Conservation (phyloP, 2,113 vertebrate genomes). For the Tachycineta bicolor region DNA sequence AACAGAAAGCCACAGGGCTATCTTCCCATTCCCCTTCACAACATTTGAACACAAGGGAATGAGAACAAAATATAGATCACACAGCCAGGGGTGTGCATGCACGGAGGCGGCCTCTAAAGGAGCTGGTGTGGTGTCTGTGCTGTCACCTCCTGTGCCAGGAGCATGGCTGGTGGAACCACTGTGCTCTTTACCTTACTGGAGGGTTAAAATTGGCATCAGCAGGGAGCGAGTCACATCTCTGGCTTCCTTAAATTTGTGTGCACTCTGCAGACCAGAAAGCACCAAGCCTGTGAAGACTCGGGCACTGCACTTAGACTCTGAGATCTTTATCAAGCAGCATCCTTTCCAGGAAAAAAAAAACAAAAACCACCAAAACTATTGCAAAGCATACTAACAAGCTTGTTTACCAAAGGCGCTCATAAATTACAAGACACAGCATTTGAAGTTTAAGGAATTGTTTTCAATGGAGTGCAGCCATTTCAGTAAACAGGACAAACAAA, state of each 20-base stretch:
- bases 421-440: neutral
- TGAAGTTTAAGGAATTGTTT: constrained; percentile 33
- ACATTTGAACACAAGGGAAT: neutral
- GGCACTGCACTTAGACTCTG: neutral
- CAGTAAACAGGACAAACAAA: constrained; percentile 34
- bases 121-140: neutral
- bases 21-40: neutral
- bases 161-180: neutral
- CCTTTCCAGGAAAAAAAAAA: neutral
- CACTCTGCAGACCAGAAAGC: neutral
- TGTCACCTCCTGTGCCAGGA: neutral
- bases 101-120: neutral
- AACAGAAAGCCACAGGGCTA: neutral
- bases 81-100: neutral
- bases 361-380: neutral
- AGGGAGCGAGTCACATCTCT: neutral
- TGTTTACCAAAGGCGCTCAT: neutral
- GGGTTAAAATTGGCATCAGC: neutral
- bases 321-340: neutral
- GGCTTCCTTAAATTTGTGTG: neutral
- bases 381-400: neutral
- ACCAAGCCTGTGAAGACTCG: neutral
- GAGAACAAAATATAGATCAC: neutral
- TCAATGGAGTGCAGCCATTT: neutral
- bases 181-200: neutral